A percentile compares a stretch with the other conserved stretches of the same genome.
phyloP scores from a whole-genome alignment of 2,888 invertebrate genomes.

The Helicoverpa assulta region DNA sequence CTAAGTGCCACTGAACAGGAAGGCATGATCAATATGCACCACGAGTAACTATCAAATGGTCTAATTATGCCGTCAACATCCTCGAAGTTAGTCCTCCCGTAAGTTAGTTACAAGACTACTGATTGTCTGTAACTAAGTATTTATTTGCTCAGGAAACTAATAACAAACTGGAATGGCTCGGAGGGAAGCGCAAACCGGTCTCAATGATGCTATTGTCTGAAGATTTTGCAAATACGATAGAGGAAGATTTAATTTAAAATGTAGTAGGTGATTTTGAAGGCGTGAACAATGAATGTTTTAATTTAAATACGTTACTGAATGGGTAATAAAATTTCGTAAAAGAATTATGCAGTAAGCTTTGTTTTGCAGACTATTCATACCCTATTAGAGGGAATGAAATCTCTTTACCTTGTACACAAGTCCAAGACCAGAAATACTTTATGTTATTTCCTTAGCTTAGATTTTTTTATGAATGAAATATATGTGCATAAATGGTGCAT shows the following conservation, averaged over 20 bases:
- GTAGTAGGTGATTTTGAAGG: no score
- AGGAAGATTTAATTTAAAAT: not conserved
- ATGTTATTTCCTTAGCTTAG: no score
- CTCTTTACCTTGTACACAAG: no score
- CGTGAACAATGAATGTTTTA: no score
- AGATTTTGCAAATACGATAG: slow-evolving; percentile 21
- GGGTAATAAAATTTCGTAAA: no score
- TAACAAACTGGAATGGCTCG: slow-evolving; percentile 59
- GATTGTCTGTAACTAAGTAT: slow-evolving; percentile 64
- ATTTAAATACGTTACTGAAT: no score
- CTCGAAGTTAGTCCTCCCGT: slow-evolving; percentile 51
- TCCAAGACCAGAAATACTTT: no score
- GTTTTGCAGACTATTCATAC: no score
- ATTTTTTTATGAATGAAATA: no score
- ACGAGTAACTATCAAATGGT: slow-evolving; percentile 46
- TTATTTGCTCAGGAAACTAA: slow-evolving; percentile 65
- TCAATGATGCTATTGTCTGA: slow-evolving; percentile 33
- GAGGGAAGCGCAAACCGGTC: slow-evolving; percentile 45
- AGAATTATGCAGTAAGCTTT: no score
- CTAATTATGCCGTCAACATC: slow-evolving; percentile 59
- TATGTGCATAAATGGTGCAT: no score
- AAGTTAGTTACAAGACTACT: slow-evolving; percentile 60
- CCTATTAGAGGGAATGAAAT: no score
- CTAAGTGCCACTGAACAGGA: slow-evolving; percentile 7
- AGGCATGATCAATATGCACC: slow-evolving; percentile 44